These are phyloP conservation scores for Vanessa tameamea DNA, from an alignment of 1,140 invertebrate genomes.

Conservation along the genomic window DNA sequence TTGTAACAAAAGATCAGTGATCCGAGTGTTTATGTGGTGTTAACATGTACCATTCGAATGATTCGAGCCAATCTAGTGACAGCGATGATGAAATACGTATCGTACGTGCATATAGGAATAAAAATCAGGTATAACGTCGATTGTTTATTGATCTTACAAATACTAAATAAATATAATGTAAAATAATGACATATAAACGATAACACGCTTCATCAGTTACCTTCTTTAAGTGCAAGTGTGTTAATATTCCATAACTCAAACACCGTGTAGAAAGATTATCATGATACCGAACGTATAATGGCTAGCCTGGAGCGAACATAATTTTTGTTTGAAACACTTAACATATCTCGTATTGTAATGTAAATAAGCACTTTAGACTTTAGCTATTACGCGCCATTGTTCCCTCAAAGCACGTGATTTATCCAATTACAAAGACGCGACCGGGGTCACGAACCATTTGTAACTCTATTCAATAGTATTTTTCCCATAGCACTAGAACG, in stretches of 20 bases:
- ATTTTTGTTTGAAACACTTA: constrained; percentile 34
- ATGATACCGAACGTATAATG: constrained; percentile 19
- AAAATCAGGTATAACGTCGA: constrained; percentile 1
- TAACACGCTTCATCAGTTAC: neutral
- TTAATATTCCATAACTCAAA: constrained; percentile 16
- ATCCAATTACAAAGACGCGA: constrained; percentile 39
- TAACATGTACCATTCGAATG: neutral
- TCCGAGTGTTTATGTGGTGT: neutral
- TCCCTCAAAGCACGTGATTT: constrained; percentile 46
- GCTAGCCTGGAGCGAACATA: constrained; percentile 8
- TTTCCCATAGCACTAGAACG: neutral
- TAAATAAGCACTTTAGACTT: constrained; percentile 39
- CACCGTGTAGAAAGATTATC: constrained; percentile 1
- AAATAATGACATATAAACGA: neutral
- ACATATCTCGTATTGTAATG: constrained; percentile 53
- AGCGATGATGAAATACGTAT: constrained; percentile 19
- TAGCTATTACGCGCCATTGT: constrained; percentile 48
- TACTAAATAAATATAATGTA: neutral
- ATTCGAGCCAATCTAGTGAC: constrained; percentile 11
- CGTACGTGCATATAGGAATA: constrained; percentile 15
- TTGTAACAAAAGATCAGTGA: neutral
- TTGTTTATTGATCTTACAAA: neutral
- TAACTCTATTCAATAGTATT: constrained; percentile 5
- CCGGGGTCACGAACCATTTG: constrained; percentile 15
- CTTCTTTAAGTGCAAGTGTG: neutral